phyloP scores from a whole-genome alignment of 2,113 vertebrate species.

The Nothoprocta perdicaria region DNA sequence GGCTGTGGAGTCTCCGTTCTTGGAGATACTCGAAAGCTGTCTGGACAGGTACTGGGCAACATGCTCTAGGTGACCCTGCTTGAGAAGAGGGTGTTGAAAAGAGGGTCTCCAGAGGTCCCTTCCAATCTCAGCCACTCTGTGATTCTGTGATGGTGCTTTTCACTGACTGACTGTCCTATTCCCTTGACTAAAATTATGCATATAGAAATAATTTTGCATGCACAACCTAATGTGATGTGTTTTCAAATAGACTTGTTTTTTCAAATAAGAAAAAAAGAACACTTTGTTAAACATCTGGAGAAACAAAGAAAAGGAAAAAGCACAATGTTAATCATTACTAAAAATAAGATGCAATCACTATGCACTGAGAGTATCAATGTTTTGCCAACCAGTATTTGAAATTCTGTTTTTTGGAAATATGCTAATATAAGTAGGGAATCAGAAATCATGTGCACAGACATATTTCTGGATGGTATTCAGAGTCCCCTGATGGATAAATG shows the following conservation, averaged over 20 bases:
- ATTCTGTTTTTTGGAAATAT: background rate
- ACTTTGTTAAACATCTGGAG: background rate
- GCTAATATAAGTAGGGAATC: background rate
- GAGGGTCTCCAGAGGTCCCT: too few species aligned
- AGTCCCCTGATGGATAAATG: accelerated
- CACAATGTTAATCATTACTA: background rate
- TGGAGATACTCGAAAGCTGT: too few species aligned
- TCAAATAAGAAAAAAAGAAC: background rate
- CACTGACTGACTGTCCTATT: accelerated
- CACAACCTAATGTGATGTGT: background rate
- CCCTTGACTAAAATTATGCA: background rate
- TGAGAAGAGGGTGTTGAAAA: too few species aligned
- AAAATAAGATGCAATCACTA: background rate
- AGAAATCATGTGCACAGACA: background rate
- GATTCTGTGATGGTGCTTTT: background rate
- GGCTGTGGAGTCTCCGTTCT: too few species aligned
- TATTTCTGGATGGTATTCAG: background rate
- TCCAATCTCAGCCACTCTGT: too few species aligned
- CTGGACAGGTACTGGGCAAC: too few species aligned
- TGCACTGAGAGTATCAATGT: background rate
- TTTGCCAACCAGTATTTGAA: background rate
- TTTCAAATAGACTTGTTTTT: background rate
- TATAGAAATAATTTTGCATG: background rate
- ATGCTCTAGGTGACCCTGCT: too few species aligned
- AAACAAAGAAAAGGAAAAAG: background rate